A percentile compares a stretch with the other conserved stretches of the same genome.
Conservation (phyloP, 1,140 invertebrate genomes). For the Lasioglossum albipes region DNA sequence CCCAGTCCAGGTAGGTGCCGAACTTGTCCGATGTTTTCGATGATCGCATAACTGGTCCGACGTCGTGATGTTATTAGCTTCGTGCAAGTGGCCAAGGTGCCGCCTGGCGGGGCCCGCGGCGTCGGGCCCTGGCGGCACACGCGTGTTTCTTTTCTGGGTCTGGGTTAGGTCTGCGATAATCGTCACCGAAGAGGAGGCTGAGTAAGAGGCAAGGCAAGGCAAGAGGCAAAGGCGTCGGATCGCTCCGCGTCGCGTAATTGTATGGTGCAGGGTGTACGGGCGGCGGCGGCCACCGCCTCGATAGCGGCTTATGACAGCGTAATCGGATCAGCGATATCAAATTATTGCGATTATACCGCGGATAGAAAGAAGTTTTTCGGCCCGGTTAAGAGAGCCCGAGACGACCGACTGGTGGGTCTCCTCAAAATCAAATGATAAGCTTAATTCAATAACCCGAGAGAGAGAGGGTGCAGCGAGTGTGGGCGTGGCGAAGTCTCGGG, state of each 20-base stretch:
- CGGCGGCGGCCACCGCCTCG: constrained; percentile 48
- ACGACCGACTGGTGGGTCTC: constrained; percentile 82
- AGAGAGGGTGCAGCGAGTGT: constrained; percentile 67
- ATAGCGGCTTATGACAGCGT: constrained; percentile 73
- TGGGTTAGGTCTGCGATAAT: too few species aligned
- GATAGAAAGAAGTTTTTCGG: constrained; percentile 78
- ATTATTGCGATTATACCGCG: constrained; percentile 81
- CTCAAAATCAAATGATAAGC: constrained; percentile 88
- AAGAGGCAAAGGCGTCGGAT: too few species aligned
- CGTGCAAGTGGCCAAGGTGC: constrained; percentile 47
- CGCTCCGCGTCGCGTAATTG: constrained; percentile 41
- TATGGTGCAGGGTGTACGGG: constrained; percentile 40
- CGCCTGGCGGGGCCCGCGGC: constrained; percentile 45
- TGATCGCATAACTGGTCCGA: background rate
- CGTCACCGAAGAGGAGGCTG: too few species aligned
- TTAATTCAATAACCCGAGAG: constrained; percentile 85
- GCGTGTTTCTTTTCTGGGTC: background rate
- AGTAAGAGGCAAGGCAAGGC: too few species aligned
- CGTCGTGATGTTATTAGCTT: too few species aligned
- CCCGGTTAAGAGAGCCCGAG: constrained; percentile 77
- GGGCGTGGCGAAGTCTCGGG: constrained; percentile 57
- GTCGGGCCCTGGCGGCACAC: constrained; percentile 9
- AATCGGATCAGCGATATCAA: constrained; percentile 82
- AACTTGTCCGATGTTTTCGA: too few species aligned
- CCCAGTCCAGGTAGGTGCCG: too few species aligned